Base-by-base conservation (phyloP, 2,113 vertebrate species). In the Pelobates fuscus region DNA sequence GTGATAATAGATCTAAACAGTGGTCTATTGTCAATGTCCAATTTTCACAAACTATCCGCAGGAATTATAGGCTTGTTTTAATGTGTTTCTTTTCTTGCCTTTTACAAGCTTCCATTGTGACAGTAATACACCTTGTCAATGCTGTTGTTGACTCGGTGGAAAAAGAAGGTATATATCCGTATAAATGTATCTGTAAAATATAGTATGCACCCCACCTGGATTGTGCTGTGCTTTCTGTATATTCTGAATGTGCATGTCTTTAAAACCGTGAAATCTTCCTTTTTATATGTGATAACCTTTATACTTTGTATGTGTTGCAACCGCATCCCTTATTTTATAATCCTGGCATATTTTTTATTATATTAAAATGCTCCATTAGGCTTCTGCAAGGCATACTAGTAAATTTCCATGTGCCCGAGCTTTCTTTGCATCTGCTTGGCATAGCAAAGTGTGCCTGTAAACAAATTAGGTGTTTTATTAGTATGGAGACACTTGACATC, bases 51-150 rank as follows among this genome's bases (percentile, higher is more conserved):
- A 17, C 44, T 15, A 15, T 11, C 4, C 17, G 1, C 15, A 49
- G 44, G 44, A 7, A 49, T 20, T 78, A 77, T 84, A 86, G 86
- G 80, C 84, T 86, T 91, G 77, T 87, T 89, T 89, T 91, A 88
- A 94, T 88, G 89, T 89, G 78, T 87, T 88, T 87, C 89, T 88
- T 81, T 88, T 90, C 88, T 81, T 89, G 76, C 88, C 86, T 89
- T 86, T 91, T 89, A 89, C 94, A 98, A 98, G 96, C 96, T 94
- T 98, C 96, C 95, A 21, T 95, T 92, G 95, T 95, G 95, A 98
- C 96, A 86, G 95, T 98, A 89, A 93, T 97, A 90, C 96, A 95
- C 94, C 94, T 93, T 94, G 97, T 97, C 94, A 97, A 90, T 88
- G 84, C 89, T 86, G 90, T 89, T 81, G 92, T 96, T 96, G 94